These are phyloP conservation scores for Hephaestus fuliginosus DNA, from an alignment of 2,797 vertebrate species.

Conservation along the genomic window DNA sequence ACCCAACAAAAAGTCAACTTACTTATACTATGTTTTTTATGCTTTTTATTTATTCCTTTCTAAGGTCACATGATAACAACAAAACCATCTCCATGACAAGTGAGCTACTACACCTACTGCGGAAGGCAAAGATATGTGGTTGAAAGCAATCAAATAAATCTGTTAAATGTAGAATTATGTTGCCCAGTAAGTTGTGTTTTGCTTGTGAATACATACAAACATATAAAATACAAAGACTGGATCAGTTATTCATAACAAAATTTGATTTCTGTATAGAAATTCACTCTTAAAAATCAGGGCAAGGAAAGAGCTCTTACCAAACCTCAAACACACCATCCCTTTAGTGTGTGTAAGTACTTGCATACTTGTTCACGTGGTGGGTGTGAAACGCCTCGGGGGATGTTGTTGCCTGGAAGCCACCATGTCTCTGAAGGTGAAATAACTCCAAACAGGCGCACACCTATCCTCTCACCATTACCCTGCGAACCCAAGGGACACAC, in stretches of 20 bases:
- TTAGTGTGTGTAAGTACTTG: slow-evolving; percentile 31
- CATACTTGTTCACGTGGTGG: slow-evolving; percentile 63
- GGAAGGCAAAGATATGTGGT: background rate
- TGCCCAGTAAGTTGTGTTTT: background rate
- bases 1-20: background rate
- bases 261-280: slow-evolving; percentile 15
- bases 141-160: slow-evolving; percentile 2
- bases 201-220: background rate
- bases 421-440: slow-evolving; percentile 80
- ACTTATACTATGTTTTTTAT: too few relatives aligned
- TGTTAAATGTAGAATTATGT: background rate
- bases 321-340: slow-evolving; percentile 23
- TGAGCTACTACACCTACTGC: background rate
- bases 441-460: slow-evolving; percentile 71
- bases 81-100: slow-evolving; percentile 4
- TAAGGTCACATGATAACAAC: background rate
- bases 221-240: background rate
- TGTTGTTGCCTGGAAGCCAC: slow-evolving; percentile 77
- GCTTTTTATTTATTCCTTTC: background rate
- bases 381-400: slow-evolving; percentile 70
- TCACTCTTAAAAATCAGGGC: slow-evolving; percentile 45
- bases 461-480: slow-evolving; percentile 78
- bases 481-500: slow-evolving; percentile 57
- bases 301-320: slow-evolving; percentile 41
- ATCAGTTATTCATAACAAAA: background rate